phyloP scores from a whole-genome alignment of 2,888 invertebrate species.

The Epinotia brunnichana region DNA sequence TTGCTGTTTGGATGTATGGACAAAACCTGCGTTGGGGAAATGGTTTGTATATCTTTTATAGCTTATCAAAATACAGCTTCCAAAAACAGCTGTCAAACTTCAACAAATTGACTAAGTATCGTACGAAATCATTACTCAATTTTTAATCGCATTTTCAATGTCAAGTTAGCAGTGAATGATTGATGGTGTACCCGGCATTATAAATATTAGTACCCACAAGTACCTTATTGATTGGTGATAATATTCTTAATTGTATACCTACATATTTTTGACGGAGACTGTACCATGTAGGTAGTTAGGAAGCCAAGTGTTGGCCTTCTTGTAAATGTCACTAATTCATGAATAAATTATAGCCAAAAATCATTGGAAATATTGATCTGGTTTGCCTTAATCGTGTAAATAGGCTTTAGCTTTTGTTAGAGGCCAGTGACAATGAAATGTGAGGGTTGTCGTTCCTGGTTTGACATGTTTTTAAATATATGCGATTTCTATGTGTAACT shows the following conservation, averaged over 20 bases:
- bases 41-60: no score
- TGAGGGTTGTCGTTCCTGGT: no score
- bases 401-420: not conserved
- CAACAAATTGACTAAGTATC: constrained; percentile 6
- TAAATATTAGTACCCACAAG: not conserved
- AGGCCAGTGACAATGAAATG: not conserved
- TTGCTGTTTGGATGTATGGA: no score
- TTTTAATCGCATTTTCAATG: constrained; percentile 7
- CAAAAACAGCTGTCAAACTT: not conserved
- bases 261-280: not conserved
- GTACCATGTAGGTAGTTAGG: constrained; percentile 20
- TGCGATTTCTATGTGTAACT: no score
- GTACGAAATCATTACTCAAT: constrained; percentile 2
- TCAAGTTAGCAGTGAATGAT: constrained; percentile 19
- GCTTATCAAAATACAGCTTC: not conserved
- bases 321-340: constrained; percentile 31
- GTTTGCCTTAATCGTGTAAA: constrained; percentile 20
- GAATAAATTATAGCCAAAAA: constrained; percentile 31
- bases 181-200: constrained; percentile 10
- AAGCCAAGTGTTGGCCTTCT: constrained; percentile 30
- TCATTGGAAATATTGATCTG: constrained; percentile 26
- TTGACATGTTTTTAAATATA: no score
- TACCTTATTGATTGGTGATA: not conserved
- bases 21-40: no score
- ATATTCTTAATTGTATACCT: not conserved